Base-by-base conservation (phyloP, 2,888 invertebrate genomes). In the Cacoxenus indagator region DNA sequence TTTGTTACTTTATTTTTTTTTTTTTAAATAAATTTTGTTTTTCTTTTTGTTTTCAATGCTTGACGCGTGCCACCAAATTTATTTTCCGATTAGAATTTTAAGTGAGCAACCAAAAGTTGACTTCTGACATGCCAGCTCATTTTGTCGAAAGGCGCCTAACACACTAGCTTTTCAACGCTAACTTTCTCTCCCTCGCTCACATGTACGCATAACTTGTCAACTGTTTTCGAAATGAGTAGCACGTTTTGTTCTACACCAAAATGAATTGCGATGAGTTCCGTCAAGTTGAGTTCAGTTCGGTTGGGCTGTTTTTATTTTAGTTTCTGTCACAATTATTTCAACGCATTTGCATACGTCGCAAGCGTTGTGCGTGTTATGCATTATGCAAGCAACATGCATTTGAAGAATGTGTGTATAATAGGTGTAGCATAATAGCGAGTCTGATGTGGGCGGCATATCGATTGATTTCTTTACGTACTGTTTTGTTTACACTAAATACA, bases 31-130 rank as follows among this genome's bases (percentile, higher is more conserved):
- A 2, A 11, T n/a, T 43, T 11, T 43, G 4, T 8, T 43, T 0
- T 43, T 3, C 14, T 43, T 43, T 43, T 43, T 43, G 11, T 43
- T 48, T 48, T 22, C 11, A 22, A 45, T 26, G 19, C 45, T 62
- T 45, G 45, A 62, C 22, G 45, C 29, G 45, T 62, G 61, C 43
- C n/a, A 22, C 8, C 11, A 43, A 51, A 22, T 43, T 43, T 14
- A 62, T 62, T 62, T 62, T 43, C 43, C 24, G 43, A 43, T 62
- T 62, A 62, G 61, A 62, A 45, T 43, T 62, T 37, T 24, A 22
- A 22, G 31, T 24, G n/a, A n/a, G 26, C 4, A 62, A 31, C 22
- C 43, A 43, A n/a, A 43, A 62, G 61, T 24, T 43, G 31, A 62
- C 29, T 24, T 62, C 45, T 43, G 45, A 22, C 24, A 45, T 24